phyloP scores from a whole-genome alignment of 2,888 invertebrate species.

The Nineta flava region DNA sequence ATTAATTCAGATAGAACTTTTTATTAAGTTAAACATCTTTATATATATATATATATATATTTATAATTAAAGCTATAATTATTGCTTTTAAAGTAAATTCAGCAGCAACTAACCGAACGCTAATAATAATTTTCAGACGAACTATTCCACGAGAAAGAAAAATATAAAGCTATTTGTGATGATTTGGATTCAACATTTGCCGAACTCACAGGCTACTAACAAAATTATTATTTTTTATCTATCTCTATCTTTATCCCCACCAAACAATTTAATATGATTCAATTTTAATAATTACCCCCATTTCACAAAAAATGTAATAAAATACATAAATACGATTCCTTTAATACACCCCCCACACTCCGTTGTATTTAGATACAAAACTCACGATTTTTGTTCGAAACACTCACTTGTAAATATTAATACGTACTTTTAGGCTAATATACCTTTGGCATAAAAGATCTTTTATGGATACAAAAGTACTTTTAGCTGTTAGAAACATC shows the following conservation, averaged over 20 bases:
- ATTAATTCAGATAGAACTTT: conserved; percentile 8
- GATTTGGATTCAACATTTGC: conserved; percentile 94
- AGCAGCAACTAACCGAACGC: background rate
- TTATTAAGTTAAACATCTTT: conserved; percentile 10
- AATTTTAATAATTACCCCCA: conserved; percentile 29
- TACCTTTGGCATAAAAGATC: too few relatives aligned
- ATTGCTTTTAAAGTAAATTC: conserved; percentile 1
- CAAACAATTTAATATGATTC: background rate
- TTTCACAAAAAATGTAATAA: conserved; percentile 23
- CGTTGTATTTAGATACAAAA: background rate
- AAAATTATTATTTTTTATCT: background rate
- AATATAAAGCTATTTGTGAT: conserved; percentile 94
- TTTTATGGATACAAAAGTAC: too few relatives aligned
- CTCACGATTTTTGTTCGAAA: background rate
- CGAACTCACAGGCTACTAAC: conserved; percentile 92
- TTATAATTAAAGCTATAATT: conserved; percentile 5
- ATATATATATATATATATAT: conserved; percentile 9
- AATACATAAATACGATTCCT: background rate
- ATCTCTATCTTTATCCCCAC: conserved; percentile 23
- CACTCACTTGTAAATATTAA: background rate
- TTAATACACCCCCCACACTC: background rate
- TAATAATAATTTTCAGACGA: conserved; percentile 28
- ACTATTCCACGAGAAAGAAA: conserved; percentile 61
- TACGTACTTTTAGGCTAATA: too few relatives aligned
- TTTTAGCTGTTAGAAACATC: too few relatives aligned